Evolutionary conservation across 2,888 invertebrate genomes (phyloP), one percentile per base, ranked within the genome.

Genomic region (Griposia aprilina): DNA sequence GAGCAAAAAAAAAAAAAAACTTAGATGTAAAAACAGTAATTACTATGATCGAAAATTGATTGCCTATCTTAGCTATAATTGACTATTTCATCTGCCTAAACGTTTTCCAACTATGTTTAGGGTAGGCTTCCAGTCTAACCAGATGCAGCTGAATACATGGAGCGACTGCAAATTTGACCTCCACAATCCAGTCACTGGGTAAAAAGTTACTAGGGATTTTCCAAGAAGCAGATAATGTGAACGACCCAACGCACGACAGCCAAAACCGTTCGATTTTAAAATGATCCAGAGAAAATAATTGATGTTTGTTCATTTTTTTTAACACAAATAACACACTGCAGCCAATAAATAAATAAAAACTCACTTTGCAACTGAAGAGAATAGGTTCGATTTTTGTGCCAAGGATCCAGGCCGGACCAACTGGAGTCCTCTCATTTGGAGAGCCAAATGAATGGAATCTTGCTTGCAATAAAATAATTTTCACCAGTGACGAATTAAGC

Each of bases 311-410:
- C 26, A 45, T 45, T 4, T 11, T 66, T 11, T 48, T 48, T 26
- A n/a, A 65, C 41, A 41, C 15, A 41, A 55, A 62, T n/a, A 50
- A 36, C 2, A 75, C n/a, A 63, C 30, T 13, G 20, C 15, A 36
- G 7, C 2, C 26, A n/a, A 45, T 26, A 11, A n/a, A 63, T 41
- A 62, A 52, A 70, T 59, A 52, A 70, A 36, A 62, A 69, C 91
- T 90, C 84, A 94, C 94, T 90, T 91, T 60, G 89, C 84, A 50
- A 87, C 89, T 17, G 91, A 84, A n/a, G 90, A 81, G 13, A 93
- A 45, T 20, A 85, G 70, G 30, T 86, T 88, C 30, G 88, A 81
- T 85, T 93, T 93, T 5, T 67, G 17, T 13, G 82, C 82, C 36
- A 90, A 67, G 55, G 91, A 87, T 50, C 86, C 82, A 2, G 83